phyloP scores from a whole-genome alignment of 2,113 vertebrate species.

The Peromyscus maniculatus region DNA sequence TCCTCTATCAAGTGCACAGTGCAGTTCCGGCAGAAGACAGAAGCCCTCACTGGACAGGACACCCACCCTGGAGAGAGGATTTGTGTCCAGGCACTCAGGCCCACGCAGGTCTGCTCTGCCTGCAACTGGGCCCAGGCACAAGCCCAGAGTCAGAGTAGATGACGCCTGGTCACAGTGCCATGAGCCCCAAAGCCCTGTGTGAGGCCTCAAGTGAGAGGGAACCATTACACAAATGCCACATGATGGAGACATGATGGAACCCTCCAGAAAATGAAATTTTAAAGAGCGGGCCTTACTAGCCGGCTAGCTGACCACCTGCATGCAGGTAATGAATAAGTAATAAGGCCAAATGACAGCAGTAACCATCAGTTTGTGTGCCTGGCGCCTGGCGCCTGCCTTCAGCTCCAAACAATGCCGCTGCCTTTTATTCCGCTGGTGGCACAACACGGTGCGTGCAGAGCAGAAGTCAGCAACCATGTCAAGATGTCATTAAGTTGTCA shows the following conservation, averaged over 20 bases:
- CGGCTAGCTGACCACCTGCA: constrained; percentile 59
- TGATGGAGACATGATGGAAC: not conserved
- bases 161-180: not conserved
- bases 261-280: constrained; percentile 63
- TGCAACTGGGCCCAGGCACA: accelerated
- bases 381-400: constrained; percentile 4
- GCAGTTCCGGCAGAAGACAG: not conserved
- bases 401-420: not conserved
- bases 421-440: not conserved
- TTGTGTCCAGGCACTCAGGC: accelerated
- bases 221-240: not conserved
- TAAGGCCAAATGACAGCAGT: constrained; percentile 55
- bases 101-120: accelerated
- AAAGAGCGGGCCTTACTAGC: constrained; percentile 11
- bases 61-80: not conserved
- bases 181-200: not conserved
- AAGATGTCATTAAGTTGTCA: constrained; percentile 12
- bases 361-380: constrained; percentile 39
- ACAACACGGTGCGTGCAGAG: not conserved
- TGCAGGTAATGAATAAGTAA: not conserved
- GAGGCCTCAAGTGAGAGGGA: not conserved
- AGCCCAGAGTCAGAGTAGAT: not conserved
- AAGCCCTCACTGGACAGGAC: not conserved
- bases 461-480: not conserved
- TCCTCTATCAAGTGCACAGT: not conserved